phyloP scores from a whole-genome alignment of 2,888 invertebrate genomes.

The Netelia virgata region DNA sequence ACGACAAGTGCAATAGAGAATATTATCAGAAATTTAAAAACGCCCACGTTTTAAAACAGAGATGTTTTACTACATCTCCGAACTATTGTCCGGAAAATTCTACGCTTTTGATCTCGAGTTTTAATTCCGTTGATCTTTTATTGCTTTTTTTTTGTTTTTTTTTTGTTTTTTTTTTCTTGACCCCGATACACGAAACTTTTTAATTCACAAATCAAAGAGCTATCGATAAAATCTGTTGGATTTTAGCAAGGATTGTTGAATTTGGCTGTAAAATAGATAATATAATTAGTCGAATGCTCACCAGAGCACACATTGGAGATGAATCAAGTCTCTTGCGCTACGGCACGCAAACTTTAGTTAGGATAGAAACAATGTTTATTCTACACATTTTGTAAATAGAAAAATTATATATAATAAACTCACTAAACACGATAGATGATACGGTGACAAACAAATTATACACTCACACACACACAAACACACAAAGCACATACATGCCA shows the following conservation, averaged over 20 bases:
- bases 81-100: slow-evolving; percentile 52
- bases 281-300: slow-evolving; percentile 75
- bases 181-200: slow-evolving; percentile 60
- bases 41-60: slow-evolving; percentile 50
- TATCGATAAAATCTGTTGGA: slow-evolving; percentile 74
- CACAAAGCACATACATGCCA: slow-evolving; percentile 40
- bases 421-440: slow-evolving; percentile 67
- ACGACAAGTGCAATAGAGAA: slow-evolving; percentile 58
- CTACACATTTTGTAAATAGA: slow-evolving; percentile 82
- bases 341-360: slow-evolving; percentile 82
- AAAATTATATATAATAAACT: slow-evolving; percentile 68
- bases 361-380: slow-evolving; percentile 80
- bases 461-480: slow-evolving; percentile 66
- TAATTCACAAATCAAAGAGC: slow-evolving; percentile 47
- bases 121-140: slow-evolving; percentile 58
- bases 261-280: slow-evolving; percentile 83
- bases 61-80: slow-evolving; percentile 40
- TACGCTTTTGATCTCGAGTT: slow-evolving; percentile 25
- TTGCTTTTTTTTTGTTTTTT: slow-evolving; percentile 65
- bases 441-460: slow-evolving; percentile 68
- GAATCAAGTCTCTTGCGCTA: slow-evolving; percentile 79
- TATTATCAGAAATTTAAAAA: slow-evolving; percentile 40
- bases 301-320: slow-evolving; percentile 44
- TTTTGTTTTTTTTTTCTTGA: slow-evolving; percentile 49
- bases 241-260: slow-evolving; percentile 83